A percentile compares a stretch with the other conserved stretches of the same genome.
Conservation (phyloP, 2,888 invertebrate genomes). For the Caenorhabditis sp. region DNA sequence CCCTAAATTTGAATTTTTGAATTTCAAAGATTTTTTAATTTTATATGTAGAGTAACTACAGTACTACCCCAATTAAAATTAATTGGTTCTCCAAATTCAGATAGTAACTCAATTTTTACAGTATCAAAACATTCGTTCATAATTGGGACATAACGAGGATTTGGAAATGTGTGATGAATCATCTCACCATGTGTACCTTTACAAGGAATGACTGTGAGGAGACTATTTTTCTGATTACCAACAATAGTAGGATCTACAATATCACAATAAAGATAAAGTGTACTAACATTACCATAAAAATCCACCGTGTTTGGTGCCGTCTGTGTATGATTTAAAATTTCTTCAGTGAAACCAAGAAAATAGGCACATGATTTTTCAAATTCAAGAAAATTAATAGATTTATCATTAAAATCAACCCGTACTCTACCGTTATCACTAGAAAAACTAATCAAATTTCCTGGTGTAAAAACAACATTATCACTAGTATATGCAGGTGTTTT, state of each 20-base stretch:
- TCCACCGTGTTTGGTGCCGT: not conserved
- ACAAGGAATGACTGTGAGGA: constrained; percentile 9
- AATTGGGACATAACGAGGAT: constrained; percentile 9
- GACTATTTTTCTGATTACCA: constrained; percentile 5
- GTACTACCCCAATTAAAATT: too few relatives aligned
- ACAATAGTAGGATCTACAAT: constrained; percentile 12
- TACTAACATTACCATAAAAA: constrained; percentile 11
- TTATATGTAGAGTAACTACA: too few relatives aligned
- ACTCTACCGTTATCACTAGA: too few relatives aligned
- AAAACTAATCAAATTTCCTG: too few relatives aligned
- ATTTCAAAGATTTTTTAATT: too few relatives aligned
- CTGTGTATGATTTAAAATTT: not conserved
- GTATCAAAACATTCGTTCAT: constrained; percentile 15
- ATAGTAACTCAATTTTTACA: too few relatives aligned
- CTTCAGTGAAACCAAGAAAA: constrained; percentile 10
- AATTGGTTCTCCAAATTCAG: too few relatives aligned
- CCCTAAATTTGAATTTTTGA: too few relatives aligned
- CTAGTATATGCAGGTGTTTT: too few relatives aligned
- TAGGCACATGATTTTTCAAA: constrained; percentile 12
- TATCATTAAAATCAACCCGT: too few relatives aligned
- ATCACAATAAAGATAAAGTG: constrained; percentile 10
- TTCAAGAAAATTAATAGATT: not conserved
- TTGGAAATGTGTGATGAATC: constrained; percentile 9
- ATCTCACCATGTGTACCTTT: constrained; percentile 11
- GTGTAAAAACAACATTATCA: too few relatives aligned